These are phyloP conservation scores for Amiota mariae DNA, from an alignment of 2,888 invertebrate genomes.

Conservation along the genomic window DNA sequence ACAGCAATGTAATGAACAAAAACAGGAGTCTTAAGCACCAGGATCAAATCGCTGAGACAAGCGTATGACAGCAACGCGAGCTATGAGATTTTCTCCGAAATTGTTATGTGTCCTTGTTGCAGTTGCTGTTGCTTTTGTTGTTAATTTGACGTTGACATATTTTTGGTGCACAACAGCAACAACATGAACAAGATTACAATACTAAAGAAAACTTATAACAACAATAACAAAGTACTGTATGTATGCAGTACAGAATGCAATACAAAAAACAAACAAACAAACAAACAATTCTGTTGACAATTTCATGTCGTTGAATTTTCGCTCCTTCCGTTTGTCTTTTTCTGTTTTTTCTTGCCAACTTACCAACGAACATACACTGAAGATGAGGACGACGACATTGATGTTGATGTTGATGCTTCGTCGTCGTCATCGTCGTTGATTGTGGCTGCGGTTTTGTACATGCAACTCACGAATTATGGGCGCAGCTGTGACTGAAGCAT, in stretches of 20 bases:
- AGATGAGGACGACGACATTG: not conserved
- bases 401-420: not conserved
- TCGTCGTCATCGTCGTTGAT: too few relatives aligned
- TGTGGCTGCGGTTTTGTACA: not conserved
- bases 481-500: constrained; percentile 5
- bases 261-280: too few relatives aligned
- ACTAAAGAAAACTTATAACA: not conserved
- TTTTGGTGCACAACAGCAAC: not conserved
- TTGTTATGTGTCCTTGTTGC: too few relatives aligned
- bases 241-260: too few relatives aligned
- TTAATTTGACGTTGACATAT: too few relatives aligned
- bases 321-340: not conserved
- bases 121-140: too few relatives aligned
- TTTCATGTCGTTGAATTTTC: constrained; percentile 48
- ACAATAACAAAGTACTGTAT: not conserved
- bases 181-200: not conserved
- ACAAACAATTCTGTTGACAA: constrained; percentile 50
- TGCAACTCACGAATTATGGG: constrained; percentile 20
- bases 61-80: constrained; percentile 34
- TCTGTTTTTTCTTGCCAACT: constrained; percentile 50
- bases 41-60: too few relatives aligned
- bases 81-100: constrained; percentile 6
- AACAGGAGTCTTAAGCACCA: not conserved
- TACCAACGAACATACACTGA: too few relatives aligned
- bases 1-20: too few relatives aligned